phyloP scores from a whole-genome alignment of 2,888 invertebrate genomes.

The Heliconius hortense region DNA sequence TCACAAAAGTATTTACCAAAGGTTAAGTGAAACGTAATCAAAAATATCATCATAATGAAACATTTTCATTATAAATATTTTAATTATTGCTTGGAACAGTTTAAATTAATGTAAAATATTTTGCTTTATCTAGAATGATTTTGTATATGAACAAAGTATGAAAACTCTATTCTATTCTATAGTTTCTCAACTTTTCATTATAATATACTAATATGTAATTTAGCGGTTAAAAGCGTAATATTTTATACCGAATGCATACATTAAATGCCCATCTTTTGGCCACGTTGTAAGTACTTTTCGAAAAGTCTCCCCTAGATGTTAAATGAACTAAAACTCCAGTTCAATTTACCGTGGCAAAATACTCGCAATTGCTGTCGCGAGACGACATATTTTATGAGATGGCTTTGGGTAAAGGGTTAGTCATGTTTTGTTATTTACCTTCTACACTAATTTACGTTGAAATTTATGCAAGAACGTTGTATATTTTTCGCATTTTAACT shows the following conservation, averaged over 20 bases:
- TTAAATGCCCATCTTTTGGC: slow-evolving; percentile 21
- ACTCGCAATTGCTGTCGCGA: slow-evolving; percentile 41
- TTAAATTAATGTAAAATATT: slow-evolving; percentile 11
- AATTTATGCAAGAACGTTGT: slow-evolving; percentile 27
- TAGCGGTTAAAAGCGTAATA: background rate
- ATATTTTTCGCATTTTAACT: slow-evolving; percentile 31
- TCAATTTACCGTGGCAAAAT: slow-evolving; percentile 42
- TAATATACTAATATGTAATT: slow-evolving; percentile 1
- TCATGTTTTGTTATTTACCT: slow-evolving; percentile 43
- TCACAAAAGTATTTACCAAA: slow-evolving; percentile 2
- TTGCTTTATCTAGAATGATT: background rate
- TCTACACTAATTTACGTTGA: slow-evolving; percentile 35
- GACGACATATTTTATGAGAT: slow-evolving; percentile 46
- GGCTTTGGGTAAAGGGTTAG: slow-evolving; percentile 47
- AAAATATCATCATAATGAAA: slow-evolving; percentile 1
- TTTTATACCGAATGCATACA: slow-evolving; percentile 27
- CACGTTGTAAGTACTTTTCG: slow-evolving; percentile 32
- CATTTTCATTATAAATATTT: slow-evolving; percentile 17
- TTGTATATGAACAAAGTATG: slow-evolving; percentile 5
- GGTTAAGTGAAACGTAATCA: slow-evolving; percentile 9
- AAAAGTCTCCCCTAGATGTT: slow-evolving; percentile 35
- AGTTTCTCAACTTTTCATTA: slow-evolving; percentile 1
- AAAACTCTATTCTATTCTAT: slow-evolving; percentile 9
- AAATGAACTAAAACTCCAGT: slow-evolving; percentile 44
- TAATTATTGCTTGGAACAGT: background rate